Evolutionary conservation across 2,113 vertebrate species (phyloP).

Genomic region (Callionymus lyra): DNA sequence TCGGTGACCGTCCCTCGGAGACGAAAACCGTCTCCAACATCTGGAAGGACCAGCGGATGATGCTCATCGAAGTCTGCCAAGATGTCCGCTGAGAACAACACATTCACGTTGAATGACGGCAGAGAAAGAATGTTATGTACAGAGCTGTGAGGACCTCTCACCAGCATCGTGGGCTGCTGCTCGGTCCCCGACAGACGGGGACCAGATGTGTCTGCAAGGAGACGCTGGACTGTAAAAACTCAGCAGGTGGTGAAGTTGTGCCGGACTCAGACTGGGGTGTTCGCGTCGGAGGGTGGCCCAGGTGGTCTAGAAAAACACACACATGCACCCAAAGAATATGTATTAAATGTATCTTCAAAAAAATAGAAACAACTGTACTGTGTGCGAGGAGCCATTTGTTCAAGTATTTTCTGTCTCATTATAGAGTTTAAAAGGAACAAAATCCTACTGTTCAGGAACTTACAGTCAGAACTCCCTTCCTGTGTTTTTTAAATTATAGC

Average conservation of each 20-base stretch:
- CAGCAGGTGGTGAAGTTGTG: slow-evolving; percentile 71
- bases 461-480: neutral
- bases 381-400: too few species aligned
- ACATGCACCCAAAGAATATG: neutral
- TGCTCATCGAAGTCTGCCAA: slow-evolving; percentile 69
- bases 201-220: slow-evolving; percentile 50
- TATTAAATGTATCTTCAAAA: too few species aligned
- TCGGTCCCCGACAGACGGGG: slow-evolving; percentile 47
- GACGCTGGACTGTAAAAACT: slow-evolving; percentile 56
- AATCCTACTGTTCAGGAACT: too few species aligned
- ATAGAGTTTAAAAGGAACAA: too few species aligned
- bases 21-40: slow-evolving; percentile 50
- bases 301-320: slow-evolving; percentile 38
- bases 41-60: slow-evolving; percentile 66
- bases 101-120: neutral
- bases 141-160: slow-evolving; percentile 22
- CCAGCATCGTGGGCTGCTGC: slow-evolving; percentile 44
- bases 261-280: slow-evolving; percentile 52
- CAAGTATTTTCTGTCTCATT: too few species aligned
- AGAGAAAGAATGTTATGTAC: neutral
- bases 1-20: slow-evolving; percentile 38
- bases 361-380: too few species aligned
- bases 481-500: neutral
- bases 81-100: slow-evolving; percentile 51
- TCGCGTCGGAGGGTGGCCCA: slow-evolving; percentile 62